Evolutionary conservation across 2,797 vertebrate genomes (phyloP), one percentile per base, ranked within the genome.

Genomic region (Tolypeutes matacus): DNA sequence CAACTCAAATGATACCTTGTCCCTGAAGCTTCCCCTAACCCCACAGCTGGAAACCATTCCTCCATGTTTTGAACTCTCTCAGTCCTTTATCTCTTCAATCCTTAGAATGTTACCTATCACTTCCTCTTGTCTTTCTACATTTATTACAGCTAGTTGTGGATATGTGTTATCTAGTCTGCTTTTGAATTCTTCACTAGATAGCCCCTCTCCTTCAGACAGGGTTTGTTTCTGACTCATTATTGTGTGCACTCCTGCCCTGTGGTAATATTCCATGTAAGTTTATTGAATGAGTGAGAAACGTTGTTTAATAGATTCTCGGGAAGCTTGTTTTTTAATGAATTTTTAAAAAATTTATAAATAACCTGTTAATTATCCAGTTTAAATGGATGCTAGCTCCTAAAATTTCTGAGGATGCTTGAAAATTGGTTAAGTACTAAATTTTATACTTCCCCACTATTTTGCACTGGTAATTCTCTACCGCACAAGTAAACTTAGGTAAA

Each of bases 401-500:
- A 58, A 34, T 82, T 75, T n/a, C 58, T 10, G 3, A 64, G 12
- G 5, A 34, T 82, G 8, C 36, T 86, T 84, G 17, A 82, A 86
- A 92, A 94, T 25, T 91, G 36, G 5, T 83, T 69, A 73, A 73
- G n/a, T 65, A 85, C 53, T 91, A 58, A 73, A 76, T 86, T 60
- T 91, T 46, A 96, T 1, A 56, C 20, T 46, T 51, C 25, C 31
- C 18, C 25, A 2, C 5, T 64, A 78, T 39, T 94, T 92, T 93
- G 5, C 65, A 39, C 15, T 69, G 62, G 31, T 81, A 53, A 70
- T 53, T 80, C 93, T 25, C 46, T 3, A 86, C 46, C 42, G 86
- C 4, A 80, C 62, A 93, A 87, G n/a, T 84, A 87, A 97, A 92
- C 34, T 36, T 51, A 89, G 27, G 23, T 58, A 80, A 89, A 51